These are phyloP conservation scores for Actinemys pallida DNA, from an alignment of 2,113 vertebrate species.

Conservation along the genomic window DNA sequence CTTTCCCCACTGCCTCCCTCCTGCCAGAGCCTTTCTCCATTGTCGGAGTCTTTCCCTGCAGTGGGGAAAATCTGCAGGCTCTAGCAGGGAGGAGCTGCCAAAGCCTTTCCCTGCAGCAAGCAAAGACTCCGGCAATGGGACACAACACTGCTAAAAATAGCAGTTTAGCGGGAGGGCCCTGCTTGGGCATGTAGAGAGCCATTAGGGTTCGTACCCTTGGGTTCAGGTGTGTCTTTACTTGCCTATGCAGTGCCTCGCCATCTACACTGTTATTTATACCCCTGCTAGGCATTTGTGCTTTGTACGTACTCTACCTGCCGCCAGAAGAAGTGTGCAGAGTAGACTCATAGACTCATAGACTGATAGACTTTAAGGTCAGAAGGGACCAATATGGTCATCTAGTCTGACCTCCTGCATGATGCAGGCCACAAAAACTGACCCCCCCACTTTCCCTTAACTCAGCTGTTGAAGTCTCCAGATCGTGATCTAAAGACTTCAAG, in stretches of 20 bases:
- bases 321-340: neutral
- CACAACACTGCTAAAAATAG: neutral
- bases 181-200: neutral
- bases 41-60: too few relatives aligned
- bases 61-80: too few relatives aligned
- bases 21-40: neutral
- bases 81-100: neutral
- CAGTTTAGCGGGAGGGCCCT: neutral
- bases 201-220: neutral
- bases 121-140: neutral
- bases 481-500: too few relatives aligned
- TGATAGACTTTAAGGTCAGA: too few relatives aligned
- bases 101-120: neutral
- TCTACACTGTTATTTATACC: neutral
- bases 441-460: too few relatives aligned
- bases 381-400: too few relatives aligned
- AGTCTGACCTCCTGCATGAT: too few relatives aligned
- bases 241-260: neutral
- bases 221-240: neutral
- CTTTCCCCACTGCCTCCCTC: neutral
- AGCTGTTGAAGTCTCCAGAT: too few relatives aligned
- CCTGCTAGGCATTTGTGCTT: neutral
- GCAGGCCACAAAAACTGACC: too few relatives aligned
- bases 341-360: too few relatives aligned
- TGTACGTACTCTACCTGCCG: neutral